These are phyloP conservation scores for Mechanitis mazaeus DNA, from an alignment of 2,888 invertebrate species.

Conservation along the genomic window DNA sequence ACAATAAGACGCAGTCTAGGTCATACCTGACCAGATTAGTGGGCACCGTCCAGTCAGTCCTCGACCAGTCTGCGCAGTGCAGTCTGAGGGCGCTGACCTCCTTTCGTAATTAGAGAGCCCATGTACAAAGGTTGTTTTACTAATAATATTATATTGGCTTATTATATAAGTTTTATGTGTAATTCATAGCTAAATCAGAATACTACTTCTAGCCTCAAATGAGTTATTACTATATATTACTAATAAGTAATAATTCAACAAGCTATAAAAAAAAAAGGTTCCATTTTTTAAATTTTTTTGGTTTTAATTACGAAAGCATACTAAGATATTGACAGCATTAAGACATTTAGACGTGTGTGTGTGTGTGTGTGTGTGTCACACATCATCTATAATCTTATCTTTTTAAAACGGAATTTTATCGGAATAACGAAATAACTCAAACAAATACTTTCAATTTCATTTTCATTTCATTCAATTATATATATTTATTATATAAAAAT, in stretches of 20 bases:
- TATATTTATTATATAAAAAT: no score
- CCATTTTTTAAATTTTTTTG: no score
- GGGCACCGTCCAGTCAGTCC: neutral
- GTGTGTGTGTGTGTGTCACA: neutral
- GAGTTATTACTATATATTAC: no score
- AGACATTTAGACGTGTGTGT: neutral
- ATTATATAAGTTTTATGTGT: no score
- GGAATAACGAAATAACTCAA: neutral
- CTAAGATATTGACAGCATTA: neutral
- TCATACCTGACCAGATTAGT: constrained; percentile 1
- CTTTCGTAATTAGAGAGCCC: constrained; percentile 16
- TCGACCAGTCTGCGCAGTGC: neutral
- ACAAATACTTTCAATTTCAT: neutral
- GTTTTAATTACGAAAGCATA: no score
- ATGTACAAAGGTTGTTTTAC: neutral
- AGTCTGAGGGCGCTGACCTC: constrained; percentile 21
- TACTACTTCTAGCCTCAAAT: no score
- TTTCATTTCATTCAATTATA: no score
- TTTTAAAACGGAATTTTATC: neutral
- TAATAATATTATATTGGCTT: neutral
- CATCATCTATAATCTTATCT: neutral
- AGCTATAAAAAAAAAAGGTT: no score
- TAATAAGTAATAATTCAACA: no score
- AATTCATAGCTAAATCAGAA: no score
- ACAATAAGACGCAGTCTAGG: constrained; percentile 2